Conservation (phyloP, 2,797 vertebrate genomes). For the Ctenosaura bakeri region DNA sequence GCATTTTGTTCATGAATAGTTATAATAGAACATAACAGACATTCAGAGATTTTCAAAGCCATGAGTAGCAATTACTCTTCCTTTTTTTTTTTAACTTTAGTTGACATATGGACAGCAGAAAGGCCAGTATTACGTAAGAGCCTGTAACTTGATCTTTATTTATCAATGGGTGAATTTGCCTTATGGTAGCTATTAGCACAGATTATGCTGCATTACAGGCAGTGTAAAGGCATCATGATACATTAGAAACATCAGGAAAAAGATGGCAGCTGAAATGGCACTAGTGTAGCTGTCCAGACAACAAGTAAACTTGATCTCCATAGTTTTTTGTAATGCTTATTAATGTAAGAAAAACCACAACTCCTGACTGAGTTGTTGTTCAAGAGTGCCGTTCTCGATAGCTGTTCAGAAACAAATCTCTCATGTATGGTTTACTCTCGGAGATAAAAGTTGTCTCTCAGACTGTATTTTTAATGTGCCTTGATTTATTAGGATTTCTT, state of each 20-base stretch:
- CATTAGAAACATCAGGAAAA: neutral
- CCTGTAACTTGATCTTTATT: neutral
- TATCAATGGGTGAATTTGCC: neutral
- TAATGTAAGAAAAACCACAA: neutral
- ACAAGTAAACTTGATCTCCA: neutral
- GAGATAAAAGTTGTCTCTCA: neutral
- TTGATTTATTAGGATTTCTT: conserved; percentile 5
- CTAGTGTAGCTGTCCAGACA: too few species aligned
- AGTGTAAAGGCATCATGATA: neutral
- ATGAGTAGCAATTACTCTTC: neutral
- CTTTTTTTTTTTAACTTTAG: neutral
- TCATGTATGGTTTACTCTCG: neutral
- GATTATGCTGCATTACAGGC: neutral
- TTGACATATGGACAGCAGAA: neutral
- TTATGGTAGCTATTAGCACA: neutral
- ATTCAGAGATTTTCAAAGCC: neutral
- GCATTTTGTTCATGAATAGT: neutral
- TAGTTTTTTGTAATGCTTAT: neutral
- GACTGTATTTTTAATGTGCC: neutral
- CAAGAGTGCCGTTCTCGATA: neutral
- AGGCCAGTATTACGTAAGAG: neutral
- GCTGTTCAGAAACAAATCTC: neutral
- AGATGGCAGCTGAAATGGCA: neutral
- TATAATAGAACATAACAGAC: neutral
- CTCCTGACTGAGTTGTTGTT: neutral